Evolutionary conservation across 2,797 vertebrate species (phyloP).

Genomic region (Saxicola maurus): DNA sequence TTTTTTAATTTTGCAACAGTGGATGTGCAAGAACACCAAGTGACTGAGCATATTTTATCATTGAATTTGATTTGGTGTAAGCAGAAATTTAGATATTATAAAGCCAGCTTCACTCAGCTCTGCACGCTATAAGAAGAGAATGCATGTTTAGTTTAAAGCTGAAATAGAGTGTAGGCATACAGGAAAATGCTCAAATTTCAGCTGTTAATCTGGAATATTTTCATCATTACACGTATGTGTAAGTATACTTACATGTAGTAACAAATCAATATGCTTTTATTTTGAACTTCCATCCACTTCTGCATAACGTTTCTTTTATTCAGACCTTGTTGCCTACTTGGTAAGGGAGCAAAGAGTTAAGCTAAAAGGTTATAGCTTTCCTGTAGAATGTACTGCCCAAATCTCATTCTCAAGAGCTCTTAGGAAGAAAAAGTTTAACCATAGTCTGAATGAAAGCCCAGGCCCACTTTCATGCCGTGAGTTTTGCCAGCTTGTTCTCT

Average conservation of each 20-base stretch:
- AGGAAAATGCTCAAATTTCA: not conserved
- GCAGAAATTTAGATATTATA: not conserved
- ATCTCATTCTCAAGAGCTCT: not conserved
- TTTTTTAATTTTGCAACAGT: not conserved
- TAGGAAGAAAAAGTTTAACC: not conserved
- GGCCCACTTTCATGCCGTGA: not conserved
- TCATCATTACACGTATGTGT: not conserved
- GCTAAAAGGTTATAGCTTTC: not conserved
- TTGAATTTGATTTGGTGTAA: not conserved
- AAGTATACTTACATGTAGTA: rapidly evolving
- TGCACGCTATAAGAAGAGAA: not conserved
- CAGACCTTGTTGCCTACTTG: not conserved
- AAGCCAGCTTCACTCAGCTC: not conserved
- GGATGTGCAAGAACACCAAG: not conserved
- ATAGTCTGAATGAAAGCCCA: not conserved
- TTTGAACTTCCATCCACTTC: not conserved
- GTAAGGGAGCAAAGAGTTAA: not conserved
- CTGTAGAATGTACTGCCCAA: not conserved
- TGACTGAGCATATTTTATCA: not conserved
- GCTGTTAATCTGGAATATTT: not conserved
- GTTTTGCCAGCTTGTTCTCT: not conserved
- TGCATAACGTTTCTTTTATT: not conserved
- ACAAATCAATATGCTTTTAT: not conserved
- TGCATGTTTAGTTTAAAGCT: not conserved
- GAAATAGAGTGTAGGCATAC: not conserved